These are phyloP conservation scores for Euphysa ruthae DNA, from an alignment of 30 jellyfish, hydroid and myxozoan species.

Conservation along the genomic window DNA sequence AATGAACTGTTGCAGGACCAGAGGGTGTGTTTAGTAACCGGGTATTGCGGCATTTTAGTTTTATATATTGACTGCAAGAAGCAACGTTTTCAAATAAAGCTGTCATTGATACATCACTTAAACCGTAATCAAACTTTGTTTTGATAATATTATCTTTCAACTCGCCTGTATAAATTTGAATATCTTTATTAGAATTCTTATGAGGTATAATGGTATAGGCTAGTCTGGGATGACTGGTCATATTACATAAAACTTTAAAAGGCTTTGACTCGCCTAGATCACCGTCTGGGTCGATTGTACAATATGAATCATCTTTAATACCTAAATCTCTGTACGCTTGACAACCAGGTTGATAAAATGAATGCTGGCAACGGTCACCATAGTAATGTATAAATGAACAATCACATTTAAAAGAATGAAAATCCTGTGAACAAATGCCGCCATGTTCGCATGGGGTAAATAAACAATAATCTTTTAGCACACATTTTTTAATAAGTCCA, in stretches of 20 bases:
- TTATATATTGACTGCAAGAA: slow-evolving; percentile 58
- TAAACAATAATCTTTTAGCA: slow-evolving; percentile 63
- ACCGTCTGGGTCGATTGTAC: slow-evolving; percentile 92
- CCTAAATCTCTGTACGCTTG: slow-evolving; percentile 78
- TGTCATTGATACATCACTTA: slow-evolving; percentile 27
- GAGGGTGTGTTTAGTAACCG: slow-evolving; percentile 79
- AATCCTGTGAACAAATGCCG: slow-evolving; percentile 65
- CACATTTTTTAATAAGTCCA: slow-evolving; percentile 55
- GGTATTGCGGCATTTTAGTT: slow-evolving; percentile 53
- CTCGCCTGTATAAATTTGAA: slow-evolving; percentile 28
- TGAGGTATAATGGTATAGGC: slow-evolving; percentile 40
- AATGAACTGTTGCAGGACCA: slow-evolving; percentile 82
- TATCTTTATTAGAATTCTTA: neutral
- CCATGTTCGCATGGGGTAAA: slow-evolving; percentile 86
- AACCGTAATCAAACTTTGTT: slow-evolving; percentile 33
- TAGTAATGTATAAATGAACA: slow-evolving; percentile 52
- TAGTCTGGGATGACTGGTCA: slow-evolving; percentile 27
- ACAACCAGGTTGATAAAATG: slow-evolving; percentile 66
- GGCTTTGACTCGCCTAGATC: slow-evolving; percentile 52
- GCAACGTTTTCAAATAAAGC: slow-evolving; percentile 41
- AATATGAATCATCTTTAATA: slow-evolving; percentile 63
- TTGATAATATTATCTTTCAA: slow-evolving; percentile 44
- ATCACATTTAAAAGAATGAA: slow-evolving; percentile 48
- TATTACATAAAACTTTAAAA: slow-evolving; percentile 71
- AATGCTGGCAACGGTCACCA: slow-evolving; percentile 63